phyloP scores from a whole-genome alignment of 2,888 invertebrate genomes.

The Timema podura region DNA sequence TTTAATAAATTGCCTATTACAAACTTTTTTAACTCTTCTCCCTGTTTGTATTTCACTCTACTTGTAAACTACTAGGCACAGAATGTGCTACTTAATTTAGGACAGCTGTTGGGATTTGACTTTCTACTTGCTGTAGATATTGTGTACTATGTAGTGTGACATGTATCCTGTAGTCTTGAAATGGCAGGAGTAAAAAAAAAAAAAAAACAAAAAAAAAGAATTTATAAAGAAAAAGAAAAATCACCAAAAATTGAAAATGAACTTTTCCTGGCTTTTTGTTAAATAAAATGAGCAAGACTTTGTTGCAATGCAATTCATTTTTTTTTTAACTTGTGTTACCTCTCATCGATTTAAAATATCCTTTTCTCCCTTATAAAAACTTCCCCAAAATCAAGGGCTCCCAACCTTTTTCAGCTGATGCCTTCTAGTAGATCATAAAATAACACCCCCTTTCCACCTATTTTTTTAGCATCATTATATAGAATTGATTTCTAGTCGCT shows the following conservation, averaged over 20 bases:
- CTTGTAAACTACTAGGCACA: not conserved
- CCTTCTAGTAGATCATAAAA: too few species aligned
- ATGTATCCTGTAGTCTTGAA: constrained; percentile 27
- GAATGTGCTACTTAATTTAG: not conserved
- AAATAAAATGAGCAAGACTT: constrained; percentile 35
- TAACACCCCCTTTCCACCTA: too few species aligned
- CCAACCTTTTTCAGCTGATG: too few species aligned
- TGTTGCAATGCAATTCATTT: constrained; percentile 31
- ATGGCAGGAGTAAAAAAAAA: constrained; percentile 18
- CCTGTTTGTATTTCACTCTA: not conserved
- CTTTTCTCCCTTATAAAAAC: too few species aligned
- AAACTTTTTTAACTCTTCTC: not conserved
- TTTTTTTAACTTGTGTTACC: not conserved
- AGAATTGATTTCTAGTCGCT: too few species aligned
- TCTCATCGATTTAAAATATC: too few species aligned
- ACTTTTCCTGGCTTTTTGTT: constrained; percentile 35
- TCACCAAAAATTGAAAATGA: constrained; percentile 11
- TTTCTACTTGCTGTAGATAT: not conserved
- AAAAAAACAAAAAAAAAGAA: too few species aligned
- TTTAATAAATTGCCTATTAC: constrained; percentile 1
- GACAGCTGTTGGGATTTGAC: constrained; percentile 17
- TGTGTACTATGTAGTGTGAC: constrained; percentile 8
- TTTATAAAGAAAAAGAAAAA: constrained; percentile 9
- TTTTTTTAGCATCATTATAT: too few species aligned
- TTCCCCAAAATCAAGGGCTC: too few species aligned